These are phyloP conservation scores for Sphenopsis melanotis DNA, from an alignment of 2,797 vertebrate genomes.

Conservation along the genomic window DNA sequence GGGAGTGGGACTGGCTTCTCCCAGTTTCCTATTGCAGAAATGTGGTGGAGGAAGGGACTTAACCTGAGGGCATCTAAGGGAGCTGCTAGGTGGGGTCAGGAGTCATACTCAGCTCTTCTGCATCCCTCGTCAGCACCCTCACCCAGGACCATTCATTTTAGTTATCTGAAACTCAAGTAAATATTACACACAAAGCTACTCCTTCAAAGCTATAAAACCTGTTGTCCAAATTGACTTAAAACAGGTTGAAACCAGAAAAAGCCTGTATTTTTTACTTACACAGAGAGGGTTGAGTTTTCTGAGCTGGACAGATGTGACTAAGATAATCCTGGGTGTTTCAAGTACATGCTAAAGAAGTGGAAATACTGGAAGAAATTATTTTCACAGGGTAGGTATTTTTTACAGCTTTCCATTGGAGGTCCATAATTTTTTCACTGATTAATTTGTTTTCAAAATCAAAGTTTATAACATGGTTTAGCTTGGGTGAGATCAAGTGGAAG, in stretches of 20 bases:
- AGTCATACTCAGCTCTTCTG: neutral
- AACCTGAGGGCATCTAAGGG: neutral
- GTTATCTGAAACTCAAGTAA: slow-evolving; percentile 51
- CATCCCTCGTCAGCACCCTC: neutral
- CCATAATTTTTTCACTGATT: neutral
- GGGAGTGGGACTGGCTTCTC: neutral
- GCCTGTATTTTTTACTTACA: slow-evolving; percentile 32
- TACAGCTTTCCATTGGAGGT: neutral
- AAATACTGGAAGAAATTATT: slow-evolving; percentile 10
- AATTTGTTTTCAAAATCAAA: neutral
- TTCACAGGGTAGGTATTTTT: neutral
- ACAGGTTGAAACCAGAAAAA: slow-evolving; percentile 56
- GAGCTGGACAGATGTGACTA: slow-evolving; percentile 3
- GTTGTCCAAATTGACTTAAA: slow-evolving; percentile 44
- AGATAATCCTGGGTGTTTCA: slow-evolving; percentile 31
- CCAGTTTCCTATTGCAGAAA: neutral
- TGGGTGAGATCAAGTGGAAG: neutral
- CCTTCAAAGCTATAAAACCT: slow-evolving; percentile 59
- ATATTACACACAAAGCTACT: slow-evolving; percentile 47
- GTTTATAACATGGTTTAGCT: neutral
- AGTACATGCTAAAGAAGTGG: neutral
- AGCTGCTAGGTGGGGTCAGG: neutral
- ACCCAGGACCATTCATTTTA: neutral
- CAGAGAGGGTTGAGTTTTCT: neutral
- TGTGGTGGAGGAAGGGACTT: neutral